phyloP scores from a whole-genome alignment of 1,140 invertebrate species.

The Papilio machaon region DNA sequence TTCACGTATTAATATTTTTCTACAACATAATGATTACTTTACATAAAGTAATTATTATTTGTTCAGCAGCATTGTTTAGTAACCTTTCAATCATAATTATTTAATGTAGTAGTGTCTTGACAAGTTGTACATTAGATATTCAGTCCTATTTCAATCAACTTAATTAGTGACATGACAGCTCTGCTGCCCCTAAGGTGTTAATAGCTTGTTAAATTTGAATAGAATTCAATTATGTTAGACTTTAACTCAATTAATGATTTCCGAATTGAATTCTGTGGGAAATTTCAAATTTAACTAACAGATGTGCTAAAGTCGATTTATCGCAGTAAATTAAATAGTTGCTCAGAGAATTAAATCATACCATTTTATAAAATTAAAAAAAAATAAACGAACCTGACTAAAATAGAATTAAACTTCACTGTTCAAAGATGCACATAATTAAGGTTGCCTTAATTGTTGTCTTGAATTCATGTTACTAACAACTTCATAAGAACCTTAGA shows the following conservation, averaged over 20 bases:
- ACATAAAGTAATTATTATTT: too few species aligned
- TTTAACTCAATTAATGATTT: constrained; percentile 4
- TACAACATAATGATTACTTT: too few species aligned
- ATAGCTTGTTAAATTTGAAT: constrained; percentile 33
- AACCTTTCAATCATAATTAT: background rate
- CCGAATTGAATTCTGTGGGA: constrained; percentile 11
- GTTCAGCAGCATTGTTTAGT: too few species aligned
- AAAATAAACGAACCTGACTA: background rate
- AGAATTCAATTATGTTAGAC: constrained; percentile 29
- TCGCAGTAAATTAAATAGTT: background rate
- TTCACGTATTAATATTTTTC: too few species aligned
- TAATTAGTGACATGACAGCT: constrained; percentile 25
- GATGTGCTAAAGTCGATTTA: background rate
- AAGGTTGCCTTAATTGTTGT: too few species aligned
- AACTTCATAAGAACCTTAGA: background rate
- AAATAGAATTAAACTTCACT: too few species aligned
- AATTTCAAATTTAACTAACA: background rate
- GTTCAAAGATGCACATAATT: too few species aligned
- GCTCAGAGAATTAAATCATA: background rate
- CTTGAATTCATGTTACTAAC: too few species aligned
- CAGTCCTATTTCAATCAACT: constrained; percentile 14
- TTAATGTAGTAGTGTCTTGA: background rate
- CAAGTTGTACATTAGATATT: background rate
- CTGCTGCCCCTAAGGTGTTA: constrained; percentile 14
- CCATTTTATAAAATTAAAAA: background rate